phyloP scores from a whole-genome alignment of 1,140 invertebrate genomes.

The Pseudomyrmex concolor region DNA sequence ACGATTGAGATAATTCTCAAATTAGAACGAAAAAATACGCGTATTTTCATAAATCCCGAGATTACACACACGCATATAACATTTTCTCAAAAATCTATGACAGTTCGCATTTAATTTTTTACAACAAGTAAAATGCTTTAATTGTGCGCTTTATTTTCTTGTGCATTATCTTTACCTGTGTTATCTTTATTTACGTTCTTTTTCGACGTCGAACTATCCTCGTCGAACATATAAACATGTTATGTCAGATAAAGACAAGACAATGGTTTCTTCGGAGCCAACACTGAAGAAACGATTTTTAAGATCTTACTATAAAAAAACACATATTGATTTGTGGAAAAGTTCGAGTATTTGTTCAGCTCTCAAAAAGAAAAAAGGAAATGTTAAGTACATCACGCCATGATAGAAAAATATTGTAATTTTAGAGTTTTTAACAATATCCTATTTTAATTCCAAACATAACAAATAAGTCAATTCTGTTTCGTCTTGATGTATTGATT shows the following conservation, averaged over 20 bases:
- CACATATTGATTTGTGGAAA: background rate
- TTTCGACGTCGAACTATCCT: no score
- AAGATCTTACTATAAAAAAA: background rate
- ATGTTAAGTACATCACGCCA: no score
- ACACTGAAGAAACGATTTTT: conserved; percentile 12
- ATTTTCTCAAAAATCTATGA: background rate
- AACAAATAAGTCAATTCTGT: no score
- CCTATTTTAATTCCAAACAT: no score
- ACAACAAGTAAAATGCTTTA: conserved; percentile 9
- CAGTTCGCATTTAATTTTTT: conserved; percentile 11
- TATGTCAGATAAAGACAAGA: background rate
- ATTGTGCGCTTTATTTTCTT: background rate
- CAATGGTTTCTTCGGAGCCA: background rate
- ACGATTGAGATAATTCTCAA: conserved; percentile 23
- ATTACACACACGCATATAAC: conserved; percentile 1
- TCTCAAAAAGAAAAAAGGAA: no score
- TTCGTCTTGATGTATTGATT: no score
- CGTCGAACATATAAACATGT: no score
- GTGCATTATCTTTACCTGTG: background rate
- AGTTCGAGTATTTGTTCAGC: no score
- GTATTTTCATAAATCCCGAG: conserved; percentile 27
- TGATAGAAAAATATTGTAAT: no score
- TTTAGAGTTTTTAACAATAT: no score
- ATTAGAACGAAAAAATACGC: background rate
- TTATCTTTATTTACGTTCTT: conserved; percentile 31